phyloP scores from a whole-genome alignment of 2,797 vertebrate genomes.

The Vespertilio murinus region DNA sequence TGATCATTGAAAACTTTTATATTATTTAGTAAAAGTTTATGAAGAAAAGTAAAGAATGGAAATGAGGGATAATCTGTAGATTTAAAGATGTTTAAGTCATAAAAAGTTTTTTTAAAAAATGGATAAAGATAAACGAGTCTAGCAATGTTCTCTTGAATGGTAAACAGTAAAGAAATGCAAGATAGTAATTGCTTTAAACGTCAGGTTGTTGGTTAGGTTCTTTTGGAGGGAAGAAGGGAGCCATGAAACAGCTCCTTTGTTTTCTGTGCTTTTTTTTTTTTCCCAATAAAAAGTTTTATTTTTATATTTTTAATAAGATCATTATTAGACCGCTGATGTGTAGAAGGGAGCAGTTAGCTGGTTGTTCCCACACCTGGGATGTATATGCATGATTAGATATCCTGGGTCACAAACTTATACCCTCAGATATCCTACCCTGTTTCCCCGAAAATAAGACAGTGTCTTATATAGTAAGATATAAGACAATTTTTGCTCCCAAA shows the following conservation, averaged over 20 bases:
- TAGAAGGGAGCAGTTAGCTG: background rate
- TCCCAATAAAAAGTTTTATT: background rate
- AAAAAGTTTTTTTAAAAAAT: background rate
- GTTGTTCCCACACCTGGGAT: background rate
- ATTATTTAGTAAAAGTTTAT: background rate
- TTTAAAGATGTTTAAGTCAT: slow-evolving; percentile 10
- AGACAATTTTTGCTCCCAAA: no score
- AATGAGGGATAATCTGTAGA: background rate
- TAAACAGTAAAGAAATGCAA: background rate
- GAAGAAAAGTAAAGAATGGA: background rate
- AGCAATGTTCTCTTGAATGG: background rate
- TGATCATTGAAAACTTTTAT: background rate
- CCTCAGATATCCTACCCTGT: background rate
- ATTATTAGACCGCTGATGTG: background rate
- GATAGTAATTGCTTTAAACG: background rate
- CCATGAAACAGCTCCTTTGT: background rate
- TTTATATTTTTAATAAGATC: background rate
- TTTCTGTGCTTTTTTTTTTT: background rate
- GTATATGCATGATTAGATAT: background rate
- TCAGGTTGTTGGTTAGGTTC: background rate
- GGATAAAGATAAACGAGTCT: background rate
- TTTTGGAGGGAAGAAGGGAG: background rate
- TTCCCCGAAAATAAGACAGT: no score
- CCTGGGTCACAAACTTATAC: background rate
- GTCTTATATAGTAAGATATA: no score